Base-by-base conservation (phyloP, 2,113 vertebrate genomes). In the Eublepharis macularius region DNA sequence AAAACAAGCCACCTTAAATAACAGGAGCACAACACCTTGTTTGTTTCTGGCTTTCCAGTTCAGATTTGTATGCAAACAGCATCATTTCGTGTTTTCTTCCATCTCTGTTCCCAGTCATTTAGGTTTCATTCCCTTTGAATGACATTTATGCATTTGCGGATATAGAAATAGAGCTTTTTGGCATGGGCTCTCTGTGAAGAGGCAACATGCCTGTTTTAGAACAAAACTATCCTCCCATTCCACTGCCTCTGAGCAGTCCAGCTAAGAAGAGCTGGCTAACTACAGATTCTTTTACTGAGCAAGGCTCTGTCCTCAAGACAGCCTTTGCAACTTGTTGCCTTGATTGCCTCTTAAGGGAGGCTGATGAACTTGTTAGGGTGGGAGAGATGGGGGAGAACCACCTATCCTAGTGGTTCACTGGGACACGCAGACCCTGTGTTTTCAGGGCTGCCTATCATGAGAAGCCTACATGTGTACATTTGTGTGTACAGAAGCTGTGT, bases 101-200 rank as follows among this genome's bases (percentile, higher is more conserved):
- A 79, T 81, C 36, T 6, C 65, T 75, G 16, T 74, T 43, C 85
- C 6, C 85, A 85, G 83, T 90, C 54, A 90, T 10, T 88, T 47
- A 14, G 88, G 84, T 81, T 84, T 43, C 69, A 76, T 92, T 88
- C 88, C 32, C 49, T 90, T 45, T 14, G 83, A 87, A 87, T 91
- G 80, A 66, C 29, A 76, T 49, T 76, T 76, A 66, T 29, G 49
- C n/a, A 36, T 57, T 77, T 60, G 4, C 24, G 29, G n/a, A 11
- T 86, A 34, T 82, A 89, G 86, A 91, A 83, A 86, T 2, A 66
- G 8, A 51, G 19, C 45, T 73, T 47, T 60, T 49, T 39, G 82
- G 80, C 47, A 29, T 36, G 81, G 81, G 36, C 32, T 39, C 80
- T 60, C 34, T 36, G 26, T 29, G 49, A 65, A 6, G 13, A 77